Percentiles rank a stretch among this genome's conserved stretches.
phyloP scores from a whole-genome alignment of 2,888 invertebrate genomes.

The Sminthurinus aureus region DNA sequence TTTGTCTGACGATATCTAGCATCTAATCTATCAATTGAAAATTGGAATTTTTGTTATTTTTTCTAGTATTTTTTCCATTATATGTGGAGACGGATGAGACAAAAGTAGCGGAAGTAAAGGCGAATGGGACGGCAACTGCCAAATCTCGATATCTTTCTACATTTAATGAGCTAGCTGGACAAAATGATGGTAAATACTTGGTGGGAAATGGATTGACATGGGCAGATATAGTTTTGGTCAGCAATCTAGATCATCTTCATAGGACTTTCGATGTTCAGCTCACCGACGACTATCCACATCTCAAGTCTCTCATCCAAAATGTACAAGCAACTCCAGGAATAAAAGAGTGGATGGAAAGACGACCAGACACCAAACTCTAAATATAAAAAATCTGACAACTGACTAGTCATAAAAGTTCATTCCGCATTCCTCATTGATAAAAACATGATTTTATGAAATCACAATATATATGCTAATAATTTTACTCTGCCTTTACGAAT shows the following conservation, averaged over 20 bases:
- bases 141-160: background rate
- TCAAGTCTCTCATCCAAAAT: background rate
- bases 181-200: background rate
- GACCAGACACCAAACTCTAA: background rate
- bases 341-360: slow-evolving; percentile 11
- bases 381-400: no score
- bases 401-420: no score
- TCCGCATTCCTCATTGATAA: no score
- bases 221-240: slow-evolving; percentile 34
- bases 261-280: background rate
- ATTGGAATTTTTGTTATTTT: background rate
- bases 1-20: background rate
- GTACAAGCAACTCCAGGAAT: background rate
- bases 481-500: no score
- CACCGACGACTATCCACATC: background rate
- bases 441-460: no score
- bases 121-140: background rate
- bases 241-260: background rate
- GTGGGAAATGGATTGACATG: slow-evolving; percentile 47
- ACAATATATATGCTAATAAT: no score
- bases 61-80: background rate
- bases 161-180: background rate
- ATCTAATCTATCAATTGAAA: background rate
- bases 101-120: background rate
- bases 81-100: background rate